Conservation (phyloP, 2,888 invertebrate genomes). For the Mythimna albipuncta region DNA sequence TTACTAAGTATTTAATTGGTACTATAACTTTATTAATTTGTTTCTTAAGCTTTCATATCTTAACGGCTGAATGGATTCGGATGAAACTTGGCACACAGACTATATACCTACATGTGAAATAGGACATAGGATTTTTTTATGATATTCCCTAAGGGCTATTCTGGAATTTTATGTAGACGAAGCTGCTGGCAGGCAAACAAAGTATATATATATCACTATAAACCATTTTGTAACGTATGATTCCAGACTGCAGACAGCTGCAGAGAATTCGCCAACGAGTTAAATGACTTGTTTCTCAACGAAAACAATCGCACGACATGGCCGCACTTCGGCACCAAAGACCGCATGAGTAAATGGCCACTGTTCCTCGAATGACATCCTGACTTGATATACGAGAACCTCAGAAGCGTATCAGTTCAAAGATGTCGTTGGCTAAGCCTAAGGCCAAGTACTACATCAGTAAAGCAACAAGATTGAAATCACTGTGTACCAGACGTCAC, state of each 20-base stretch:
- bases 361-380: slow-evolving; percentile 14
- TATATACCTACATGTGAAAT: too few relatives aligned
- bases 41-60: too few relatives aligned
- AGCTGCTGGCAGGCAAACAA: neutral
- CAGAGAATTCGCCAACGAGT: slow-evolving; percentile 1
- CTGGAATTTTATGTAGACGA: too few relatives aligned
- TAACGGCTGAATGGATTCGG: too few relatives aligned
- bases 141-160: too few relatives aligned
- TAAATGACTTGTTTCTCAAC: slow-evolving; percentile 5
- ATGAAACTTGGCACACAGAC: too few relatives aligned
- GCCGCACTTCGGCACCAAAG: neutral
- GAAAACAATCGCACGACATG: neutral
- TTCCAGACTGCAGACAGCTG: slow-evolving; percentile 3
- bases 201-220: neutral
- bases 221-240: neutral
- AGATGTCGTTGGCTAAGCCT: slow-evolving; percentile 23
- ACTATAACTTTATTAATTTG: too few relatives aligned
- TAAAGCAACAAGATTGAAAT: slow-evolving; percentile 50
- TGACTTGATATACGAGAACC: slow-evolving; percentile 25
- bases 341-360: slow-evolving; percentile 19
- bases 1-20: too few relatives aligned
- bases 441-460: slow-evolving; percentile 28
- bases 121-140: too few relatives aligned
- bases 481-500: slow-evolving; percentile 38
- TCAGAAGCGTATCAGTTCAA: slow-evolving; percentile 23